Conservation (phyloP, 2,113 vertebrate genomes). For the Perognathus longimembris region DNA sequence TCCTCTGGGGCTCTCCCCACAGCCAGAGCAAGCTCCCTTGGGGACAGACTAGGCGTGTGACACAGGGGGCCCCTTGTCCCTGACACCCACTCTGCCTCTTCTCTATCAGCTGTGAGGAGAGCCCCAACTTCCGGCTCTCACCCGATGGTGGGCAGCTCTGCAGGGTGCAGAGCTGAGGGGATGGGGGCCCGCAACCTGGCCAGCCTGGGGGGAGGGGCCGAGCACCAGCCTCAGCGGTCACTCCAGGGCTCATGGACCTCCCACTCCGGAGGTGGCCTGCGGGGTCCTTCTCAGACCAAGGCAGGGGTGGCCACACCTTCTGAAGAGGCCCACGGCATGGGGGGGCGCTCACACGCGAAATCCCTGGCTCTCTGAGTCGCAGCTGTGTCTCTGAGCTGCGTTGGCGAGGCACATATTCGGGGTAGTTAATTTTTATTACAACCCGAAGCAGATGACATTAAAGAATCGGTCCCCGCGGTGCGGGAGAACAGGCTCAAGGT, state of each 20-base stretch:
- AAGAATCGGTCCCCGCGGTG: conserved; percentile 31
- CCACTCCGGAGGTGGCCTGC: rapidly evolving
- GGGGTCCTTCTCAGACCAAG: neutral
- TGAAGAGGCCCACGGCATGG: neutral
- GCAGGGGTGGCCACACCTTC: neutral
- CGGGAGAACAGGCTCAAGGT: conserved; percentile 21
- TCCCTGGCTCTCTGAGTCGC: neutral
- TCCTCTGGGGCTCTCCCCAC: neutral
- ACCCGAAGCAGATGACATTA: conserved; percentile 65
- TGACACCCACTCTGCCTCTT: neutral
- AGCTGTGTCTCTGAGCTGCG: neutral
- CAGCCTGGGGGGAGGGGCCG: no score
- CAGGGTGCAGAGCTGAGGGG: neutral
- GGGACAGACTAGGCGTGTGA: neutral
- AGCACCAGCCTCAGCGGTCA: neutral
- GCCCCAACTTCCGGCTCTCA: neutral
- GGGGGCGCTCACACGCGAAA: neutral
- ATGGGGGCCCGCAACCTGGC: no score
- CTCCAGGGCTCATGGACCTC: neutral
- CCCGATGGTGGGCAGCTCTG: neutral
- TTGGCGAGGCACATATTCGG: conserved; percentile 64
- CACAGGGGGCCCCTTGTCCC: neutral
- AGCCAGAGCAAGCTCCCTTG: neutral
- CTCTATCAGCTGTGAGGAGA: neutral
- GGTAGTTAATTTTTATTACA: conserved; percentile 80